Evolutionary conservation across 30 jellyfish, hydroid and myxozoan species (phyloP).

Genomic region (Aurelia aurita complex sp. Pacific): DNA sequence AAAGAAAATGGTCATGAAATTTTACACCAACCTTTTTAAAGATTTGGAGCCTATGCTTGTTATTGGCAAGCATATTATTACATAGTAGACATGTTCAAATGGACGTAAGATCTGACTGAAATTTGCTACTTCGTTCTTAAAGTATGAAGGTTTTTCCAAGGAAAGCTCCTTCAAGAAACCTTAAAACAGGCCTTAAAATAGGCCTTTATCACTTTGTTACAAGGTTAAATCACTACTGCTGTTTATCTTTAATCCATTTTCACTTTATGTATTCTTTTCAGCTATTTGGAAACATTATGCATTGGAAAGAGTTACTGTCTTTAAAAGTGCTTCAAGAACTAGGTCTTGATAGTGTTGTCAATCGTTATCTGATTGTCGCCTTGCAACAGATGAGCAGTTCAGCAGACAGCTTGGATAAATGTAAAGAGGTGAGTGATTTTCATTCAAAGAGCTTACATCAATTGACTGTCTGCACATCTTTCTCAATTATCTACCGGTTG

Average conservation of each 20-base stretch:
- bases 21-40: too few species aligned
- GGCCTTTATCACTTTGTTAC: not conserved
- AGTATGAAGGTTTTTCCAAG: not conserved
- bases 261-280: slow-evolving; percentile 9
- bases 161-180: not conserved
- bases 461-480: too few species aligned
- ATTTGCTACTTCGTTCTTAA: too few species aligned
- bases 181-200: not conserved
- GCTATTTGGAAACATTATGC: slow-evolving; percentile 85
- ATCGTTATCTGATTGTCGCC: slow-evolving; percentile 91
- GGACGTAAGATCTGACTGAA: not conserved
- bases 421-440: slow-evolving; percentile 68
- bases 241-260: not conserved
- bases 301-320: slow-evolving; percentile 87
- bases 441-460: too few species aligned
- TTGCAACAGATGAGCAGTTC: slow-evolving; percentile 81
- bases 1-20: too few species aligned
- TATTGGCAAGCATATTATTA: not conserved
- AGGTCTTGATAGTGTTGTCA: slow-evolving; percentile 84
- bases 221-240: not conserved
- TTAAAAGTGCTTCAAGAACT: slow-evolving; percentile 82
- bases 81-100: not conserved
- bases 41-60: too few species aligned
- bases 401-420: slow-evolving; percentile 71
- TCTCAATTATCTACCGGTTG: too few species aligned